Base-by-base conservation (phyloP, 2,888 invertebrate species). In the Lathronympha strigana region DNA sequence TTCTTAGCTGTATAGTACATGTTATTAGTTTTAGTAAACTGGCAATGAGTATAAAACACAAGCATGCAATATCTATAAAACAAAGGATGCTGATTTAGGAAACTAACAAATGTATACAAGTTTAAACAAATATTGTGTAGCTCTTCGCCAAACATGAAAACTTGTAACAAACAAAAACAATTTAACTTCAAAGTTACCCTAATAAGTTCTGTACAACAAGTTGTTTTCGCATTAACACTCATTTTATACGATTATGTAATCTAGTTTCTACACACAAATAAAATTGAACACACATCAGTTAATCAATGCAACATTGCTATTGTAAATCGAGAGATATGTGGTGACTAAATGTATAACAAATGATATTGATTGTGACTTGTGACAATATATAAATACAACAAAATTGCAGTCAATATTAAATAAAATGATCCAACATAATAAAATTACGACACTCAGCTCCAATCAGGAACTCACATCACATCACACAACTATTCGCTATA, bases 401-500 rank as follows among this genome's bases (percentile, higher is more conserved):
- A 13, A 53, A 36, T 21, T 28, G 1, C 15, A 4, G 49, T 36
- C 36, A 1, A n/a, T 9, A 1, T 53, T 36, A 53, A 23, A 21
- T 36, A 53, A 21, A 36, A 53, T 53, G 31, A 51, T 17, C 19
- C 4, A 28, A 47, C 47, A 19, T 21, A 21, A 21, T 57, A 45
- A 45, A 57, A 19, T 19, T 45, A 28, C 40, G 25, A 55, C 43
- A 57, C 57, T 19, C 19, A 4, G 43, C 36, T 54, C 40, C 40
- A 19, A n/a, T 8, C n/a, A 31, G n/a, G 28, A 57, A 57, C 19
- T 54, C 21, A 43, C 43, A 31, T 54, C 21, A 43, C 43, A 31
- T 19, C 21, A 31, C n/a, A 23, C 36, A 54, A 36, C 53, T 54
- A 45, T 57, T 57, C 28, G 31, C 43, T 43, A 57, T 31, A 53